A percentile compares a stretch with the other conserved stretches of the same genome.
phyloP scores from a whole-genome alignment of 92 coral and sea anemone genomes.

The Galaxea fascicularis region DNA sequence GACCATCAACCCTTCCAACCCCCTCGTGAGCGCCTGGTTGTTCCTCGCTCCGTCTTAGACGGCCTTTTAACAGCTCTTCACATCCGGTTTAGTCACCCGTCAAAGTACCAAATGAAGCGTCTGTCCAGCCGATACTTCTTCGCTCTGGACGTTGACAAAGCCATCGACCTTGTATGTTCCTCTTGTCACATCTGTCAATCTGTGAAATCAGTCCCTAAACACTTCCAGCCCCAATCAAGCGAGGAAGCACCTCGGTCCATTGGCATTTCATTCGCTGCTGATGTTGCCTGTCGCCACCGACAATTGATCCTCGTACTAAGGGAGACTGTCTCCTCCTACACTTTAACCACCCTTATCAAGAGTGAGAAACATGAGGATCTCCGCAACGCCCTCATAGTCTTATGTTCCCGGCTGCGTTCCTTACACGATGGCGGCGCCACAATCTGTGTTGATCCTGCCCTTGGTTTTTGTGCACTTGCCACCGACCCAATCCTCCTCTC shows the following conservation, averaged over 20 bases:
- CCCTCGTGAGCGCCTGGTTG: constrained; percentile 9
- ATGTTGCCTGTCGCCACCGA: constrained; percentile 39
- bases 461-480: too few species aligned
- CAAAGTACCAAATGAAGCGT: constrained; percentile 31
- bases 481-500: too few species aligned
- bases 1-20: neutral
- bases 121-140: constrained; percentile 40
- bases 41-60: constrained; percentile 40
- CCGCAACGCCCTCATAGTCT: constrained; percentile 30
- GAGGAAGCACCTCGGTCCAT: constrained; percentile 38
- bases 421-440: too few species aligned
- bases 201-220: constrained; percentile 18
- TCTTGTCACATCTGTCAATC: constrained; percentile 48
- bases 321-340: constrained; percentile 54
- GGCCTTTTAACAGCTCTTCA: constrained; percentile 44
- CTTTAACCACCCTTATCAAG: too few species aligned
- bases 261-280: constrained; percentile 40
- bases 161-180: constrained; percentile 29
- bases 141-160: constrained; percentile 40
- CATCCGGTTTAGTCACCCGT: constrained; percentile 44
- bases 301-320: constrained; percentile 42
- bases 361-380: too few species aligned
- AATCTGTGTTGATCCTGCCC: too few species aligned
- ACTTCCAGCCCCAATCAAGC: constrained; percentile 52
- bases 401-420: constrained; percentile 36